Conservation (phyloP, 2,113 vertebrate species). For the Notechis scutatus region DNA sequence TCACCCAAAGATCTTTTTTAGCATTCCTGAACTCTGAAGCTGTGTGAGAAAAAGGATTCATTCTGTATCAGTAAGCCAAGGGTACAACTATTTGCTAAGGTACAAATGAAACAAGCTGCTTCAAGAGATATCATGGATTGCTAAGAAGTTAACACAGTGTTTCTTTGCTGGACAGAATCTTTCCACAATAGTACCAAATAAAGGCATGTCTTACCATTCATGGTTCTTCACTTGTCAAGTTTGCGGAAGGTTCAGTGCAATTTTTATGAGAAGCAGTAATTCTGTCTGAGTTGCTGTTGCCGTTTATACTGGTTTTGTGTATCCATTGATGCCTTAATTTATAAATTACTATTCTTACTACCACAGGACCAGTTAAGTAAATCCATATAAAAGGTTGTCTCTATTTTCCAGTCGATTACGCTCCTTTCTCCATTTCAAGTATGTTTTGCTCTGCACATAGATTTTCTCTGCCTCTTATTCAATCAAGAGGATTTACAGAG, state of each 20-base stretch:
- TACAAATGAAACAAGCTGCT: constrained; percentile 2
- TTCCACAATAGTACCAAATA: neutral
- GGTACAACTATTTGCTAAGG: neutral
- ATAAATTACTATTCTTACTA: constrained; percentile 6
- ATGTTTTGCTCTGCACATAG: constrained; percentile 20
- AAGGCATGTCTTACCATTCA: constrained; percentile 73
- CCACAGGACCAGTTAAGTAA: constrained; percentile 34
- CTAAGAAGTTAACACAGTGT: neutral
- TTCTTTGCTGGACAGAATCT: constrained; percentile 1
- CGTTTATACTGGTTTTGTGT: neutral
- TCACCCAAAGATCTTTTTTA: neutral
- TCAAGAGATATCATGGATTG: constrained; percentile 16
- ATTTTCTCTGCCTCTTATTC: constrained; percentile 61
- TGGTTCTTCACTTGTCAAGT: constrained; percentile 51
- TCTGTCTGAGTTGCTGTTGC: neutral
- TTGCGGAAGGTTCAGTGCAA: constrained; percentile 26
- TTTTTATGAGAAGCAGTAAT: constrained; percentile 28
- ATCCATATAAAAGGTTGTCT: neutral
- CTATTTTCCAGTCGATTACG: constrained; percentile 33
- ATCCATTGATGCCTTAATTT: constrained; percentile 27
- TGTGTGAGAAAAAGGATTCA: neutral
- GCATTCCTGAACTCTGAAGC: neutral
- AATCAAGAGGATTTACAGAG: constrained; percentile 53
- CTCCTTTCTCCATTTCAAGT: constrained; percentile 9
- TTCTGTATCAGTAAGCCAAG: constrained; percentile 31